Conservation (phyloP, 2,888 invertebrate genomes). For the Xylota segnis region DNA sequence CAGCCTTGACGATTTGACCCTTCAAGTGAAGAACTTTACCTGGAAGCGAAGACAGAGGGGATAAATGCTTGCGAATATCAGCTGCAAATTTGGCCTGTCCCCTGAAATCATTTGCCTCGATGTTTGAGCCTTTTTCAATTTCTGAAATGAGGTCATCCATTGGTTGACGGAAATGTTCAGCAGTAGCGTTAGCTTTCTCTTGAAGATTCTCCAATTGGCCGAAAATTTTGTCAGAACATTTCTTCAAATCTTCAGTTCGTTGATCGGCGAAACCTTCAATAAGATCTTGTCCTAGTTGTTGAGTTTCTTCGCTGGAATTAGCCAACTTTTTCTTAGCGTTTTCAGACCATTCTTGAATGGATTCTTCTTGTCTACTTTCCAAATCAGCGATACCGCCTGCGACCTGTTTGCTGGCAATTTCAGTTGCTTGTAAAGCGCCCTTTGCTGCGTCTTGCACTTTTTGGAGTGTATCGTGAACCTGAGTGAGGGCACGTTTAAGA, state of each 20-base stretch:
- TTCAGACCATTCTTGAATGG: conserved; percentile 29
- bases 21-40: conserved; percentile 3
- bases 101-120: conserved; percentile 7
- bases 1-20: conserved; percentile 14
- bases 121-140: conserved; percentile 16
- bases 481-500: not conserved
- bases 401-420: conserved; percentile 11
- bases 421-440: conserved; percentile 9
- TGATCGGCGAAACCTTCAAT: conserved; percentile 28
- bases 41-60: conserved; percentile 23
- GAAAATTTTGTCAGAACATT: conserved; percentile 7
- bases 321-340: conserved; percentile 29
- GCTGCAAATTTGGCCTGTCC: conserved; percentile 3
- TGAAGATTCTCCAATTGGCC: conserved; percentile 33
- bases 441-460: not conserved
- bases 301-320: conserved; percentile 33
- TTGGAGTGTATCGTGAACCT: not conserved
- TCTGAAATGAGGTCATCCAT: conserved; percentile 36
- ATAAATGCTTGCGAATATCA: not conserved
- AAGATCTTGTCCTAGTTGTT: conserved; percentile 38
- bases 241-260: conserved; percentile 31
- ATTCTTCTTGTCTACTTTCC: conserved; percentile 9
- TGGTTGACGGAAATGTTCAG: conserved; percentile 29
- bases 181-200: conserved; percentile 32
- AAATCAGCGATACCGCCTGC: conserved; percentile 16